Conservation (phyloP, 2,888 invertebrate genomes). For the Eugnorisma glareosa region DNA sequence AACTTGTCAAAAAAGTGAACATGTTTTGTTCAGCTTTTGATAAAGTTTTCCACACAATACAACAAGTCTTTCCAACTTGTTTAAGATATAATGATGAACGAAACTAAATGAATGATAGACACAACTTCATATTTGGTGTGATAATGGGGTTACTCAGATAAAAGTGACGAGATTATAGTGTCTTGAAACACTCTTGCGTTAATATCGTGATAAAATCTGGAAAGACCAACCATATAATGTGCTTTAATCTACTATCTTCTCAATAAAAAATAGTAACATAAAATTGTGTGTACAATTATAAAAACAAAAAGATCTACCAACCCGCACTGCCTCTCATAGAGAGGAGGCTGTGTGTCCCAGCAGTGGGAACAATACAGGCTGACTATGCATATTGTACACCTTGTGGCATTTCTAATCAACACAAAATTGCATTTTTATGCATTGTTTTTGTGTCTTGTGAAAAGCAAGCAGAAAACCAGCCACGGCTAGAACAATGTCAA, state of each 20-base stretch:
- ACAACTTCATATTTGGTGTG: background rate
- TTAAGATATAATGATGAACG: background rate
- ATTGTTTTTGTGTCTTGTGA: no score
- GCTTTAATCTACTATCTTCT: background rate
- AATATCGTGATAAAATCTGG: background rate
- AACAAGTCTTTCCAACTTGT: background rate
- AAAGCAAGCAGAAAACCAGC: rapidly evolving
- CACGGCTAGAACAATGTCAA: background rate
- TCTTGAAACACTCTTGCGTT: background rate
- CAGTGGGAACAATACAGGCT: no score
- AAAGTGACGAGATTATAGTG: background rate
- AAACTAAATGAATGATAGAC: background rate
- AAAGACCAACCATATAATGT: background rate
- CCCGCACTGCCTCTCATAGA: no score
- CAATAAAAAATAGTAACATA: no score
- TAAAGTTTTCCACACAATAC: background rate
- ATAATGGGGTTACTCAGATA: background rate
- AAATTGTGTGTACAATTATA: no score
- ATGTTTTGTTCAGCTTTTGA: background rate
- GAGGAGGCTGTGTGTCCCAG: no score
- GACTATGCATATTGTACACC: no score
- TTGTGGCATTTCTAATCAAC: background rate
- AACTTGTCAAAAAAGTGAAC: background rate
- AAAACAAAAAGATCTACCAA: no score
- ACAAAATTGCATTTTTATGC: background rate